Percentiles rank a stretch among this genome's conserved stretches.
phyloP scores from a whole-genome alignment of 2,797 vertebrate genomes.

The Lophotriccus pileatus region DNA sequence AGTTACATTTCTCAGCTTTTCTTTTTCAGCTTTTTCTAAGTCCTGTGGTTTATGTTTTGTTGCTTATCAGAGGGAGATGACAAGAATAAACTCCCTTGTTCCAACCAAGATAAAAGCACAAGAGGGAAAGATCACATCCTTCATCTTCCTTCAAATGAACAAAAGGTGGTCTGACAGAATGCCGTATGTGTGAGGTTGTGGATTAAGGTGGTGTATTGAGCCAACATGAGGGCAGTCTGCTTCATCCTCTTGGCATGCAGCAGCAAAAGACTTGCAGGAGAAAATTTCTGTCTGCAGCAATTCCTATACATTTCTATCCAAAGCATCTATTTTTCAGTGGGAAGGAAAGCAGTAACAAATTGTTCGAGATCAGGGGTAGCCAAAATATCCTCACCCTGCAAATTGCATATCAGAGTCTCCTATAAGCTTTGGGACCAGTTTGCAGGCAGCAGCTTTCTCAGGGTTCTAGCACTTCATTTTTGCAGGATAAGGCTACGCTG shows the following conservation, averaged over 20 bases:
- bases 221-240: rapidly evolving
- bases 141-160: neutral
- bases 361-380: neutral
- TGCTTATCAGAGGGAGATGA: neutral
- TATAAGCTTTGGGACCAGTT: neutral
- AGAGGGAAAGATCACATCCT: neutral
- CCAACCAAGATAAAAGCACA: neutral
- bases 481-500: neutral
- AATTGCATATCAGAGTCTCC: neutral
- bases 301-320: neutral
- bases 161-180: neutral
- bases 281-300: neutral
- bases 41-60: neutral
- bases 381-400: neutral
- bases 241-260: neutral
- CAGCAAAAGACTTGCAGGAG: neutral
- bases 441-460: neutral
- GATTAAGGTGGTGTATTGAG: neutral
- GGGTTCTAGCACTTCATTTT: neutral
- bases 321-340: neutral
- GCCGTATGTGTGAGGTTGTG: rapidly evolving
- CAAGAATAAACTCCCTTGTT: neutral
- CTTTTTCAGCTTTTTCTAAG: neutral
- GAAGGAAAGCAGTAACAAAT: neutral
- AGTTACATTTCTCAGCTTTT: neutral